Evolutionary conservation across 1,140 invertebrate genomes (phyloP).

Genomic region (Papilio helenus): DNA sequence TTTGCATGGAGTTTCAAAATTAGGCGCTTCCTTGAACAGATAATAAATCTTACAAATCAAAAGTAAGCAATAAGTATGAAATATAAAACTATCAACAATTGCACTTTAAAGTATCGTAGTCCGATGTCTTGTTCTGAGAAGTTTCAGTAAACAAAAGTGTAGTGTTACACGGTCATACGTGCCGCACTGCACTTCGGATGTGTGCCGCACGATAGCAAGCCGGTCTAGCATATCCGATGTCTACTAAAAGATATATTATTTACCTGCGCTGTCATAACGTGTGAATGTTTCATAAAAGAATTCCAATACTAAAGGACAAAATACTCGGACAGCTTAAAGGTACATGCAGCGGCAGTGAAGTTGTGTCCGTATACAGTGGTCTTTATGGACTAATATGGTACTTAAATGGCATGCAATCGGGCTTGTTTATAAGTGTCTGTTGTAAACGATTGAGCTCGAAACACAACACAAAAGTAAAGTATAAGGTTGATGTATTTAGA

Average conservation of each 20-base stretch:
- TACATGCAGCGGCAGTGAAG: no score
- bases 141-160: background rate
- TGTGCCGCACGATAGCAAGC: background rate
- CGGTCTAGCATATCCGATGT: background rate
- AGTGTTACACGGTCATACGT: background rate
- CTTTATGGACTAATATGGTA: no score
- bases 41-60: no score
- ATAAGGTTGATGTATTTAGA: background rate
- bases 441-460: background rate
- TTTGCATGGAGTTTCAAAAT: no score
- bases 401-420: no score
- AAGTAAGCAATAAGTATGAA: no score
- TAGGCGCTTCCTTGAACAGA: background rate
- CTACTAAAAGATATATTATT: background rate
- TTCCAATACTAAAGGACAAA: background rate
- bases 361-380: no score
- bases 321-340: no score
- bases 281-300: background rate
- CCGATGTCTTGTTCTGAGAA: conserved; percentile 4
- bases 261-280: background rate
- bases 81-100: background rate
- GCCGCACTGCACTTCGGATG: background rate
- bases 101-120: background rate
- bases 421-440: background rate
- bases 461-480: background rate